A percentile compares a stretch with the other conserved stretches of the same genome.
phyloP scores from a whole-genome alignment of 1,140 invertebrate species.

The Acromyrmex echinatior region DNA sequence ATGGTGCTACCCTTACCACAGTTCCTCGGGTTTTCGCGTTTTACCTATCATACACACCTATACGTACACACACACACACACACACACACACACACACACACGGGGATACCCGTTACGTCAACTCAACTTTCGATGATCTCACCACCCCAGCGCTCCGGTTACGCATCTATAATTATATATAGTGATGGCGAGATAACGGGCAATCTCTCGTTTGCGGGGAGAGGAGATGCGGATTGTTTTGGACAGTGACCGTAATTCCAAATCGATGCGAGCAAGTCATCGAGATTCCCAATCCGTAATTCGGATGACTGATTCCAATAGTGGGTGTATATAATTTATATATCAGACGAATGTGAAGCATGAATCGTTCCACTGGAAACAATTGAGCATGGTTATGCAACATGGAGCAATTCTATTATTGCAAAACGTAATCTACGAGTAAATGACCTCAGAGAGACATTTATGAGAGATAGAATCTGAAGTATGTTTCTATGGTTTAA shows the following conservation, averaged over 20 bases:
- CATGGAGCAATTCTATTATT: not conserved
- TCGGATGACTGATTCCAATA: conserved; percentile 16
- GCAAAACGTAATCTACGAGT: conserved; percentile 3
- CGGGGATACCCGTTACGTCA: not conserved
- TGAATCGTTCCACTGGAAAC: not conserved
- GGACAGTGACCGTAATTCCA: not conserved
- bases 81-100: no score
- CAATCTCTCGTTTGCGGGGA: not conserved
- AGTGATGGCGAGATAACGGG: conserved; percentile 3
- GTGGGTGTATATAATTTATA: not conserved
- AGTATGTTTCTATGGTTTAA: not conserved
- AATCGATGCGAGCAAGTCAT: not conserved
- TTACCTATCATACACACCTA: not conserved
- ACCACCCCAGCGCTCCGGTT: not conserved
- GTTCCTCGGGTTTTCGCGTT: not conserved
- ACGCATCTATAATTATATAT: conserved; percentile 37
- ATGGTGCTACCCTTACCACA: conserved; percentile 25
- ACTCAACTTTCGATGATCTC: conserved; percentile 19
- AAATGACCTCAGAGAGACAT: not conserved
- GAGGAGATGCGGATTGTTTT: not conserved
- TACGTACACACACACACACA: no score
- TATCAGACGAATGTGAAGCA: not conserved
- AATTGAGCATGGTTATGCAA: conserved; percentile 8
- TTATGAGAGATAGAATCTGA: not conserved
- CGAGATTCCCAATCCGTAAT: not conserved